These are phyloP conservation scores for Gymnosoma rotundatum DNA, from an alignment of 2,888 invertebrate genomes.

Conservation along the genomic window DNA sequence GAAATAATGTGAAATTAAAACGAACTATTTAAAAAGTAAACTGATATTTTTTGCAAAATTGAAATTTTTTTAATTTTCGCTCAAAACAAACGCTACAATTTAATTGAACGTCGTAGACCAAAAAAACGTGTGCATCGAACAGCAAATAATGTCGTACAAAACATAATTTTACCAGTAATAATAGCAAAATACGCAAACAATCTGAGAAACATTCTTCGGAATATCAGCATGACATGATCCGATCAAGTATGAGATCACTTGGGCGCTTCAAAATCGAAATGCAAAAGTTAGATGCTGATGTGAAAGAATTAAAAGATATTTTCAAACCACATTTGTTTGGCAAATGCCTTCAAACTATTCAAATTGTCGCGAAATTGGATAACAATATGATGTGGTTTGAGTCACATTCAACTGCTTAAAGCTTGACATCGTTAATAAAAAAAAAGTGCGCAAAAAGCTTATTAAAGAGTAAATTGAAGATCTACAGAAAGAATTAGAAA, in stretches of 20 bases:
- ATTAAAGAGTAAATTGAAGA: not conserved
- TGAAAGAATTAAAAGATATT: slow-evolving; percentile 11
- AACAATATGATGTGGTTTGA: not conserved
- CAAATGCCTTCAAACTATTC: not conserved
- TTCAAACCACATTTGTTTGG: not conserved
- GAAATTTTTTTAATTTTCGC: too few species aligned
- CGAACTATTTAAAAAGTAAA: too few species aligned
- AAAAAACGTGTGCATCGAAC: not conserved
- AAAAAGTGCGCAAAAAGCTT: not conserved
- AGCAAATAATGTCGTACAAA: not conserved
- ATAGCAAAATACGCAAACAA: not conserved
- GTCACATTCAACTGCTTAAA: not conserved
- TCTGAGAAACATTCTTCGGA: not conserved
- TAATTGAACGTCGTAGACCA: not conserved
- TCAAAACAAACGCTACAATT: too few species aligned
- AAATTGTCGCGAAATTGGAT: not conserved
- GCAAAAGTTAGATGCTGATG: not conserved
- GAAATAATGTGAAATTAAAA: too few species aligned
- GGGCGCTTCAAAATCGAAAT: slow-evolving; percentile 1
- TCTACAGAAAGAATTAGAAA: not conserved
- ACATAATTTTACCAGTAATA: not conserved
- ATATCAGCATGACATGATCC: slow-evolving; percentile 5
- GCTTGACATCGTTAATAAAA: not conserved
- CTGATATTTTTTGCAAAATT: too few species aligned
- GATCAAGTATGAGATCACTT: not conserved